Evolutionary conservation across 1,140 invertebrate genomes (phyloP), one percentile per base, ranked within the genome.

Genomic region (Hylaeus volcanicus): DNA sequence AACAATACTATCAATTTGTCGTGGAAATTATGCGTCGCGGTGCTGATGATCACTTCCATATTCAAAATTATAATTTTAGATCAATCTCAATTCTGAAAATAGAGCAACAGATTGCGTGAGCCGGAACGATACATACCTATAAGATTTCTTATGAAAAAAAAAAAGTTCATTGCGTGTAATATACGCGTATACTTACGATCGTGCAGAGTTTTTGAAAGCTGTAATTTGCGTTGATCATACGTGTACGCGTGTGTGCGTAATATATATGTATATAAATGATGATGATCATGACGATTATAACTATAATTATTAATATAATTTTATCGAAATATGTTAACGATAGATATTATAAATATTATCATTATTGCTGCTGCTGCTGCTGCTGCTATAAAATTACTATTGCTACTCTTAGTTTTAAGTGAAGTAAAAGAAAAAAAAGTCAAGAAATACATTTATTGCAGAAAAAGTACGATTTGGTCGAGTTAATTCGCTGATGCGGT

Each of bases 281-380:
- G 75, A 87, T 86, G 75, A 78, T 87, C 85, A 86, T 87, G 82
- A 87, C 72, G 82, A 86, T 73, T 81, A 82, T 75, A 86, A 86
- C 75, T 87, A 87, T 86, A 86, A 86, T 86, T 87, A 86, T 86
- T 86, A 72, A 86, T 86, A 87, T 87, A 87, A 87, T 84, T 87
- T 84, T 87, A 87, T 82, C 79, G 39, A 86, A 81, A 69, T 87
- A 87, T 84, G 86, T 87, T 87, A 87, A 87, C 73, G 82, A 84
- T 86, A 86, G 77, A 86, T 87, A 84, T 81, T 85, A 86, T 77
- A 79, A 86, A 76, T 87, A 87, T 84, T 79, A 86, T 64, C 64
- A 82, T 84, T 83, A 72, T 74, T 77, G 78, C 74, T 80, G 78
- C 74, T 81, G 83, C 81, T 77, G 65, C 75, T 76, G 71, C 53